A percentile compares a stretch with the other conserved stretches of the same genome.
phyloP scores from a whole-genome alignment of 2,797 vertebrate genomes.

The Pipistrellus nathusii region DNA sequence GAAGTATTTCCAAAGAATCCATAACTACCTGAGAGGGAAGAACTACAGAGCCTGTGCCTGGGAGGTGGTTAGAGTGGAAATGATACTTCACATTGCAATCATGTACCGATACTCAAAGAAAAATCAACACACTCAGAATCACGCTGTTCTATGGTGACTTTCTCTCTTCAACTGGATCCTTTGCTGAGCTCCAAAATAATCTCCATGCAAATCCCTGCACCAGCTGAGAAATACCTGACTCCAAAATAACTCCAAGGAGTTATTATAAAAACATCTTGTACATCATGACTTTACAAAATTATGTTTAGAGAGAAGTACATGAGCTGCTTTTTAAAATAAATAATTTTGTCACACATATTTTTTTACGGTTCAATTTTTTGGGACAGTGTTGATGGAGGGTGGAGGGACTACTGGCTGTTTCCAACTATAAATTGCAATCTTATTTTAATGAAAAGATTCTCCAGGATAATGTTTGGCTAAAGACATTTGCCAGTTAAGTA shows the following conservation, averaged over 20 bases:
- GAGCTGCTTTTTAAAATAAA: no score
- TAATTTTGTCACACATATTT: no score
- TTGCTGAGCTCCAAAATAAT: background rate
- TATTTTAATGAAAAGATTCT: no score
- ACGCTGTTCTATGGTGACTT: background rate
- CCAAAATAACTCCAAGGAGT: background rate
- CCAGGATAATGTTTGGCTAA: background rate
- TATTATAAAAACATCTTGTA: background rate
- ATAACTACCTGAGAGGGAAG: background rate
- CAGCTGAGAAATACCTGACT: background rate
- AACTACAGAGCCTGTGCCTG: background rate
- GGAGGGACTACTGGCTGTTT: no score
- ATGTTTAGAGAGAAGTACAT: no score
- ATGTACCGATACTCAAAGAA: background rate
- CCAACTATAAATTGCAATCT: no score
- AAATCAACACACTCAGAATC: background rate
- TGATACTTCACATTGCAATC: fast-evolving
- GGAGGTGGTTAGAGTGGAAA: background rate
- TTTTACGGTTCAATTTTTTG: no score
- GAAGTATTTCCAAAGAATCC: background rate
- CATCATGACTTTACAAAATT: background rate
- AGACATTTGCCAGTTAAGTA: background rate
- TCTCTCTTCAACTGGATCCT: background rate
- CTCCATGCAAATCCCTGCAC: background rate
- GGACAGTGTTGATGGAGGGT: no score